Base-by-base conservation (phyloP, 2,888 invertebrate species). In the Tetramorium bicarinatum region DNA sequence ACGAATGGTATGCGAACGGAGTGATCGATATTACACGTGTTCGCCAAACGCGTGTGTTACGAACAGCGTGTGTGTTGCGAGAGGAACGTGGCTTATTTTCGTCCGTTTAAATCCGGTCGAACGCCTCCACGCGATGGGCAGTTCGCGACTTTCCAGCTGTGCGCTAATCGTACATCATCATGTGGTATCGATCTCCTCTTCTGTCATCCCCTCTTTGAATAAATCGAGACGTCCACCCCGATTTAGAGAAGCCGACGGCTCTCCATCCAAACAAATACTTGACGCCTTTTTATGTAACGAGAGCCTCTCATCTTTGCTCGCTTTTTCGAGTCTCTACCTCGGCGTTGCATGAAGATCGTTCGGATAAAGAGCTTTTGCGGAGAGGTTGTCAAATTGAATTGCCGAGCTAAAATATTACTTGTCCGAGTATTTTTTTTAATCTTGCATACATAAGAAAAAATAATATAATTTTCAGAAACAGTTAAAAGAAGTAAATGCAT, bases 61-160 rank as follows among this genome's bases (percentile, higher is more conserved):
- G 41, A 21, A 56, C 69, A 54, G 52, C 41, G 69, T 21, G 29
- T 44, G 21, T 25, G n/a, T 56, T 56, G 56, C 21, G 56, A 29
- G 54, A 41, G 41, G 11, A 25, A n/a, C 44, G 44, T 18, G 44
- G 44, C 71, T 69, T 79, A 79, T 71, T 79, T 64, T 76, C 54
- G 82, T 82, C 66, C 44, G 56, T 54, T 66, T 75, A 76, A 82
- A 76, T 82, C 76, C 76, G 47, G 25, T 61, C 76, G 29, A 29
- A 64, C 64, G 76, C 82, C 82, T 66, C 64, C 47, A 76, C 82
- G 62, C 54, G 41, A 72, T 34, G 56, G 59, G 3, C 18, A 41
- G 21, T 62, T 47, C 47, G 29, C 44, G 67, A 54, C 41, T 77
- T 67, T 38, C 67, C 67, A 47, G 59, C n/a, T 54, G 54, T 38